These are phyloP conservation scores for Drosophila dives DNA, from an alignment of 2,888 invertebrate species.

Conservation along the genomic window DNA sequence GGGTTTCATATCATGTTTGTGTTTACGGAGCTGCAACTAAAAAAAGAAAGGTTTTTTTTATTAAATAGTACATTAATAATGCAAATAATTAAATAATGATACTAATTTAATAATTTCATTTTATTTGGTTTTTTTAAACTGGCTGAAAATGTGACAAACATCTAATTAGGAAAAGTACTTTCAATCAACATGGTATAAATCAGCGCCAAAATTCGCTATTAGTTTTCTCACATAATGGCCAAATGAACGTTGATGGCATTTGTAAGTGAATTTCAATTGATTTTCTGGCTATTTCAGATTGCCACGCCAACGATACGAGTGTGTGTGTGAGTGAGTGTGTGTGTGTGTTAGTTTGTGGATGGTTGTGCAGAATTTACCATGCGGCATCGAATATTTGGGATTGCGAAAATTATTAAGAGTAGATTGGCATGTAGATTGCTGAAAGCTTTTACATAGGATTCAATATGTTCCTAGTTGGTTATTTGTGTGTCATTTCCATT, in stretches of 20 bases:
- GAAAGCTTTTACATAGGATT: constrained; percentile 12
- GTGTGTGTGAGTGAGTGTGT: constrained; percentile 12
- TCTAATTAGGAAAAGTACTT: background rate
- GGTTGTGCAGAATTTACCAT: background rate
- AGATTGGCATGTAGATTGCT: constrained; percentile 35
- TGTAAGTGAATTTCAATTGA: constrained; percentile 58
- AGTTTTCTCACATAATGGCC: constrained; percentile 16
- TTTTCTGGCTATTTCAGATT: constrained; percentile 46
- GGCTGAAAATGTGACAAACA: background rate
- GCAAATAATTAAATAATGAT: background rate
- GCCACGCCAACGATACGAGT: constrained; percentile 19
- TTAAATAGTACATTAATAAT: background rate
- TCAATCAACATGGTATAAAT: background rate
- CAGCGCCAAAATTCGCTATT: background rate
- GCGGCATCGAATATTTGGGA: constrained; percentile 17
- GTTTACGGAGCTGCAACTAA: constrained; percentile 43
- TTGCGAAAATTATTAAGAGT: constrained; percentile 32
- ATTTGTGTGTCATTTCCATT: constrained; percentile 10
- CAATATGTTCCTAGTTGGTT: background rate
- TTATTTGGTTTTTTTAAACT: background rate
- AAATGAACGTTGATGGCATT: constrained; percentile 48
- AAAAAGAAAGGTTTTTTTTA: background rate
- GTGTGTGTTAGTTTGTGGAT: constrained; percentile 6
- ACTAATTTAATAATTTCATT: background rate
- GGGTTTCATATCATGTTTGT: constrained; percentile 33